Evolutionary conservation across 2,797 vertebrate genomes (phyloP).

Genomic region (Tolypeutes matacus): DNA sequence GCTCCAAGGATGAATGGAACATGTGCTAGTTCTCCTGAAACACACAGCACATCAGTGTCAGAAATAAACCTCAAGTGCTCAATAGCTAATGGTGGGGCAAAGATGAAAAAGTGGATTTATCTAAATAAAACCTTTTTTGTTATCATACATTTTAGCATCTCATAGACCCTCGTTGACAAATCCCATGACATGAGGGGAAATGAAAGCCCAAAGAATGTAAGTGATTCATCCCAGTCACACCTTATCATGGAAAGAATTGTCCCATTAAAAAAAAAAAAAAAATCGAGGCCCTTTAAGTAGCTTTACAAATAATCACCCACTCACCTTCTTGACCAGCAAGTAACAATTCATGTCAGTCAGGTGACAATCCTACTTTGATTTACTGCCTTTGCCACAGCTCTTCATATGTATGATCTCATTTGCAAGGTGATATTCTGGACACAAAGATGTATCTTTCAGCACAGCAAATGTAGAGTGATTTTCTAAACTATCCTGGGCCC

Average conservation of each 20-base stretch:
- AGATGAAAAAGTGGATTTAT: not conserved
- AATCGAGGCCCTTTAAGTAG: not conserved
- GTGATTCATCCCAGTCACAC: not conserved
- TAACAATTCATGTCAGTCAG: not conserved
- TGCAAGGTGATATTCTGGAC: not conserved
- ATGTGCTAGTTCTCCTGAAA: not conserved
- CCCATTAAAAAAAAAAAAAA: not conserved
- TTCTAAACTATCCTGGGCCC: not conserved
- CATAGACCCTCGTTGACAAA: not conserved
- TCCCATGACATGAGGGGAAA: not conserved
- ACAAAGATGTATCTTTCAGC: not conserved
- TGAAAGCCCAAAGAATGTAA: not conserved
- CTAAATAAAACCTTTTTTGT: slow-evolving; percentile 18
- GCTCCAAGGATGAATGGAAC: not conserved
- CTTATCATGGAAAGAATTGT: not conserved
- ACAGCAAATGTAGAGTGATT: not conserved
- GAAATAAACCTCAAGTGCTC: not conserved
- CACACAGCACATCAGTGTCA: not conserved
- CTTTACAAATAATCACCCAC: not conserved
- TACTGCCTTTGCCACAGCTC: not conserved
- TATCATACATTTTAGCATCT: not conserved
- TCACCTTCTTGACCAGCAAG: not conserved
- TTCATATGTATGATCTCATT: not conserved
- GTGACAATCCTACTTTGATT: not conserved
- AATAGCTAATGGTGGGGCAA: not conserved